A percentile compares a stretch with the other conserved stretches of the same genome.
Conservation (phyloP, 2,113 vertebrate species). For the Anarhynchus alexandrinus region DNA sequence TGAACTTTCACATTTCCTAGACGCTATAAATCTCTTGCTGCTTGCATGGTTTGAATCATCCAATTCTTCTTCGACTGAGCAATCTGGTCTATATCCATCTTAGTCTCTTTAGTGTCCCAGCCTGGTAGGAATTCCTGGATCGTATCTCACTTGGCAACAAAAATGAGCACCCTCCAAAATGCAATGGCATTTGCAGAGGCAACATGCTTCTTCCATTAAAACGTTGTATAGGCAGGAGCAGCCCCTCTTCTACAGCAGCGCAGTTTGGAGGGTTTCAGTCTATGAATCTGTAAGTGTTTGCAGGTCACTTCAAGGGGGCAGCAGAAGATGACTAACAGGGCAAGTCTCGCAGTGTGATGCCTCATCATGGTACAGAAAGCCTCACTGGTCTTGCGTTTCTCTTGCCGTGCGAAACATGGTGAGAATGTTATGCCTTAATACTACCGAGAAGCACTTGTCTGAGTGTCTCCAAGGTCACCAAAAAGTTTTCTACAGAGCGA, state of each 20-base stretch:
- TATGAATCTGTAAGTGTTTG: background rate
- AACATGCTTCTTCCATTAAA: background rate
- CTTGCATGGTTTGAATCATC: slow-evolving; percentile 46
- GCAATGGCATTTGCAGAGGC: background rate
- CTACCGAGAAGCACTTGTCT: background rate
- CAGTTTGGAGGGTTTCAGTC: background rate
- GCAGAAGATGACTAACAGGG: background rate
- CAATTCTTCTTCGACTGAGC: background rate
- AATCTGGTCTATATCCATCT: slow-evolving; percentile 48
- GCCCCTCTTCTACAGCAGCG: background rate
- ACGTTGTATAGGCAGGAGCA: background rate
- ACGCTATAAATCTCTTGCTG: slow-evolving; percentile 12
- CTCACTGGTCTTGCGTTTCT: background rate
- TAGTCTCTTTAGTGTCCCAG: slow-evolving; percentile 22
- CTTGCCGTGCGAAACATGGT: background rate
- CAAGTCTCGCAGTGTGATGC: background rate
- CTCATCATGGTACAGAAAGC: background rate
- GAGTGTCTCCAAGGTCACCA: background rate
- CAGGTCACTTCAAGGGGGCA: background rate
- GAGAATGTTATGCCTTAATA: background rate
- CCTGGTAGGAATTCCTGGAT: slow-evolving; percentile 3
- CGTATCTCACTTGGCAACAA: slow-evolving; percentile 16
- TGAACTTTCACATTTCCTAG: slow-evolving; percentile 53
- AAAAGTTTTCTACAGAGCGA: background rate
- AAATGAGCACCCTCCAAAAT: background rate